Evolutionary conservation across 2,888 invertebrate species (phyloP).

Genomic region (Drosophila glabriapex): DNA sequence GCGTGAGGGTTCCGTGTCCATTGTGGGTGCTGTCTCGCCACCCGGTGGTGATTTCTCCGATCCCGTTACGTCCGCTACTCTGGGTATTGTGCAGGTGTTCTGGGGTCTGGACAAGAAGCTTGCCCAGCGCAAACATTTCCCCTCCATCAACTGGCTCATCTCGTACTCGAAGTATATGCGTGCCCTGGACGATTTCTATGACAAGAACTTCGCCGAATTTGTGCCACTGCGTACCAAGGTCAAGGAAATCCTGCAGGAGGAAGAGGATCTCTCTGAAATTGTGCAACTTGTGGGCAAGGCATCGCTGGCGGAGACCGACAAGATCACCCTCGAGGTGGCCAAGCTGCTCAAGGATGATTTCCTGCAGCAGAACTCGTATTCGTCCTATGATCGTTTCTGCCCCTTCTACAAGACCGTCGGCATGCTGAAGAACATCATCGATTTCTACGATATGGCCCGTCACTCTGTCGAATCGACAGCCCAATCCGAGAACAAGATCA

Average conservation of each 20-base stretch:
- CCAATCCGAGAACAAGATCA: slow-evolving; percentile 99
- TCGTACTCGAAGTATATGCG: slow-evolving; percentile 99
- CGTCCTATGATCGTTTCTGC: slow-evolving; percentile 98
- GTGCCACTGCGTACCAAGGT: slow-evolving; percentile 98
- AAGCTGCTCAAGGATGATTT: slow-evolving; percentile 99
- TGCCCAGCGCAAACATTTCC: slow-evolving; percentile 99
- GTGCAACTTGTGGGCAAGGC: slow-evolving; percentile 99
- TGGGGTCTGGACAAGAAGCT: slow-evolving; percentile 99
- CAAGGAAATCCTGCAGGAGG: slow-evolving; percentile 98
- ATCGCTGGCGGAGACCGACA: slow-evolving; percentile 99
- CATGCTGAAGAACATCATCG: slow-evolving; percentile 99
- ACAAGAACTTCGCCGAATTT: slow-evolving; percentile 98
- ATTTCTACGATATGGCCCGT: slow-evolving; percentile 99
- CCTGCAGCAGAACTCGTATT: slow-evolving; percentile 99
- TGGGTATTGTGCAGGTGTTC: slow-evolving; percentile 99
- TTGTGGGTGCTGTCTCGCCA: slow-evolving; percentile 99
- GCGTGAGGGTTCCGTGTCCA: slow-evolving; percentile 99
- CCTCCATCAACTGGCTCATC: slow-evolving; percentile 99
- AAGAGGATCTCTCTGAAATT: slow-evolving; percentile 99
- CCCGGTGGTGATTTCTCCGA: slow-evolving; percentile 99
- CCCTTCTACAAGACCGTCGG: slow-evolving; percentile 99
- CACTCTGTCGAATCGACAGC: slow-evolving; percentile 99
- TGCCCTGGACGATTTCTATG: slow-evolving; percentile 99
- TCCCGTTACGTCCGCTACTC: slow-evolving; percentile 99
- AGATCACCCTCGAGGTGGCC: slow-evolving; percentile 99